Conservation (phyloP, 2,888 invertebrate genomes). For the Diarsia brunnea region DNA sequence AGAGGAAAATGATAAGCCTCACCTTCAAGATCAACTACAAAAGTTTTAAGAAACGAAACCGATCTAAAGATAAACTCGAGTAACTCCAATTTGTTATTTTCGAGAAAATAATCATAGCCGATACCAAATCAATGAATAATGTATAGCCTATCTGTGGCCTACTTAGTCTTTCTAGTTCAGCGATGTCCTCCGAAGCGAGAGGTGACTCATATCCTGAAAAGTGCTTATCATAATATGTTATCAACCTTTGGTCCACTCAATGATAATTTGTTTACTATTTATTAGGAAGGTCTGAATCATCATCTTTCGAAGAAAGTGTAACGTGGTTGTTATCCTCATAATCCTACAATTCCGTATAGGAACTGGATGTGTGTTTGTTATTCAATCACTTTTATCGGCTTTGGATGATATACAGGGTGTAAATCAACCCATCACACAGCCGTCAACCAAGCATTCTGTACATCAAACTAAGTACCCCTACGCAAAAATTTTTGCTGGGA, state of each 20-base stretch:
- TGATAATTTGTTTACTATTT: constrained; percentile 34
- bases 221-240: constrained; percentile 40
- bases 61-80: constrained; percentile 17
- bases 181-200: neutral
- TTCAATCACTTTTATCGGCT: neutral
- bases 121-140: constrained; percentile 37
- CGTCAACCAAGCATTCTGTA: no score
- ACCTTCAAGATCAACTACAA: constrained; percentile 12
- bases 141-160: constrained; percentile 34
- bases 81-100: constrained; percentile 7
- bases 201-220: constrained; percentile 47
- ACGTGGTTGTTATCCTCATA: neutral
- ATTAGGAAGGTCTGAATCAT: constrained; percentile 28
- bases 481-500: no score
- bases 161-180: constrained; percentile 33
- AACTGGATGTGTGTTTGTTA: neutral
- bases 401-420: neutral
- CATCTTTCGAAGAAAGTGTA: constrained; percentile 25
- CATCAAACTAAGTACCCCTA: no score
- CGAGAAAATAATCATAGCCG: constrained; percentile 7
- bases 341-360: neutral
- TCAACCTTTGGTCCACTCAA: constrained; percentile 15
- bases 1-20: constrained; percentile 34
- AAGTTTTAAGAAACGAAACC: constrained; percentile 1
- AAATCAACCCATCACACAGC: no score